Evolutionary conservation across 2,113 vertebrate genomes (phyloP), one percentile per base, ranked within the genome.

Genomic region (Falcunculus frontatus): DNA sequence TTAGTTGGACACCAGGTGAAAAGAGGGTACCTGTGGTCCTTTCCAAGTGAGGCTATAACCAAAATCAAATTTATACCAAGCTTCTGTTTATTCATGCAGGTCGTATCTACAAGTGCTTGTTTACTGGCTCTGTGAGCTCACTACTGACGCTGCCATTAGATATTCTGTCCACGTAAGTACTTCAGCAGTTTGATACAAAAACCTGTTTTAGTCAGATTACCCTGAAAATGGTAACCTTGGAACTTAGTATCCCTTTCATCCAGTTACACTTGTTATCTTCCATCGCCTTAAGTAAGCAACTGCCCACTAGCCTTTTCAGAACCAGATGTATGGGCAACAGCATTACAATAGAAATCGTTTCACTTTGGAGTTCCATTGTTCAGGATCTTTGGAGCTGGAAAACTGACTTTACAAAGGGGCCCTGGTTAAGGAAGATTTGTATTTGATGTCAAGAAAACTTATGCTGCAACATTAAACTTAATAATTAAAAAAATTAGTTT

Each of bases 51-150:
- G 33, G 5, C n/a, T 68, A 1, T 72, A 60, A 37, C 20, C 3
- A 35, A 70, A 80, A 74, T 9, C 0, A 0, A 15, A 19, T 74
- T 50, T 56, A 87, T 82, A 89, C 73, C 25, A 7, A 8, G 0
- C 16, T 80, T 96, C 49, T 95, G 39, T 95, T 77, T 87, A 80
- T 78, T 97, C 69, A 13, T 13, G 5, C 91, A 99, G 99, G 99
- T 98, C 99, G 99, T 52, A 99, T 99, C 97, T 99, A 99, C 98
- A 99, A 99, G 98, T 99, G 99, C 98, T 98, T 99, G 97, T 99
- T 99, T 98, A 99, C 99, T 91, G 99, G 99, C 98, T 99, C 99
- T 76, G 99, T 99, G 98, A 99, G 99, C 99, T 99, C 99, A 82
- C 98, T 99, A 90, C 98, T 99, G 98, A 99, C 99, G 33, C 98